Conservation (phyloP, 1,140 invertebrate species). For the Trichonephila inaurata region DNA sequence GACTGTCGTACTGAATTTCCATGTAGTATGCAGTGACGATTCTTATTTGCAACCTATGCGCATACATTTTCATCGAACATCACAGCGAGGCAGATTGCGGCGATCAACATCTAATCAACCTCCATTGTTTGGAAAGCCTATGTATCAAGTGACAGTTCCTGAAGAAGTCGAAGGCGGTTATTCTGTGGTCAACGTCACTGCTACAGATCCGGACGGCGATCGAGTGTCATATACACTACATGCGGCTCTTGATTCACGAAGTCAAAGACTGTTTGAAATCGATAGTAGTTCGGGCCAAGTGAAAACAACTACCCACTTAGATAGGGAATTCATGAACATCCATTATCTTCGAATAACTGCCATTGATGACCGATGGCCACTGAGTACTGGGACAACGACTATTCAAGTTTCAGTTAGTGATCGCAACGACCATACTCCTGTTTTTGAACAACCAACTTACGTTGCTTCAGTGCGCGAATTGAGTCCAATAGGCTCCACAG, state of each 20-base stretch:
- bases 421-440: slow-evolving; percentile 94
- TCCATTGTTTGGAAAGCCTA: slow-evolving; percentile 89
- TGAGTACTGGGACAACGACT: slow-evolving; percentile 92
- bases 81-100: not conserved
- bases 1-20: slow-evolving; percentile 21
- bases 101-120: slow-evolving; percentile 64
- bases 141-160: slow-evolving; percentile 92
- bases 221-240: slow-evolving; percentile 89
- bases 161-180: slow-evolving; percentile 92
- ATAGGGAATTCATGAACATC: slow-evolving; percentile 92
- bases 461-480: slow-evolving; percentile 91
- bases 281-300: slow-evolving; percentile 90
- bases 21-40: slow-evolving; percentile 1
- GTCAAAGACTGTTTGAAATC: slow-evolving; percentile 92
- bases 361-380: slow-evolving; percentile 89
- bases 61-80: slow-evolving; percentile 33
- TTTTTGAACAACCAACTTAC: slow-evolving; percentile 90
- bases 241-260: slow-evolving; percentile 91
- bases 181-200: slow-evolving; percentile 90
- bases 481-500: slow-evolving; percentile 90
- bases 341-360: slow-evolving; percentile 85
- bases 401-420: slow-evolving; percentile 92
- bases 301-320: slow-evolving; percentile 89
- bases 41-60: slow-evolving; percentile 28
- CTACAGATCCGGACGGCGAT: slow-evolving; percentile 89